A percentile compares a stretch with the other conserved stretches of the same genome.
phyloP scores from a whole-genome alignment of 1,140 invertebrate genomes.

The Bacillus rossius region DNA sequence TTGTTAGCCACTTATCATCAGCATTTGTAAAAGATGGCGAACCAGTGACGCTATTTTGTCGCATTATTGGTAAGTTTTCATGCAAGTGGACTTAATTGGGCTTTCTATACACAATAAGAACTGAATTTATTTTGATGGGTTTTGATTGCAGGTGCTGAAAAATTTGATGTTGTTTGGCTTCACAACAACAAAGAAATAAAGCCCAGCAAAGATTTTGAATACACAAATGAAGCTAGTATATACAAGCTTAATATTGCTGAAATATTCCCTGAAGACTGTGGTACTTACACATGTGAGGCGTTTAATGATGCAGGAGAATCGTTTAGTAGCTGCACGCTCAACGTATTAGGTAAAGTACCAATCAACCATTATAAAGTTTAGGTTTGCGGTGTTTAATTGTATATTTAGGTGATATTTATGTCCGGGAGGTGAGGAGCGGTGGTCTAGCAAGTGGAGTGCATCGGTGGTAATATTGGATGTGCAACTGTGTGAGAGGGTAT shows the following conservation, averaged over 20 bases:
- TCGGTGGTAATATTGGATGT: no score
- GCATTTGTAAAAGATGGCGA: conserved; percentile 81
- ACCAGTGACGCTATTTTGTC: conserved; percentile 73
- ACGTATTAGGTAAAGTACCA: conserved; percentile 56
- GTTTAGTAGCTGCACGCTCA: conserved; percentile 83
- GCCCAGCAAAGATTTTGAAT: conserved; percentile 93
- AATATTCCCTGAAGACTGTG: conserved; percentile 91
- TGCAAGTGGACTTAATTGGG: background rate
- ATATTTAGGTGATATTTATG: no score
- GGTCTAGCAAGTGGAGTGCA: no score
- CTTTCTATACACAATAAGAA: no score
- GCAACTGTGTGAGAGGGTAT: no score
- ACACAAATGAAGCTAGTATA: conserved; percentile 83
- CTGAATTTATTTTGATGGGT: background rate
- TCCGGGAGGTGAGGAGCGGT: no score
- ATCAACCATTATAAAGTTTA: background rate
- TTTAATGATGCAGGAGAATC: conserved; percentile 93
- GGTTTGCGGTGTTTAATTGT: background rate
- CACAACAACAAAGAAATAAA: conserved; percentile 97
- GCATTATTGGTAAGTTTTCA: conserved; percentile 60
- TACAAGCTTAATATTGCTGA: conserved; percentile 89
- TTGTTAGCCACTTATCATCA: conserved; percentile 77
- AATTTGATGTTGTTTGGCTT: conserved; percentile 92
- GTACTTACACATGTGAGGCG: conserved; percentile 93
- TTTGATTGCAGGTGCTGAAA: conserved; percentile 55